Percentiles rank a stretch among this genome's conserved stretches.
These are phyloP conservation scores for Orientallactaga sibirica DNA, from an alignment of 2,797 vertebrate species.

Conservation along the genomic window DNA sequence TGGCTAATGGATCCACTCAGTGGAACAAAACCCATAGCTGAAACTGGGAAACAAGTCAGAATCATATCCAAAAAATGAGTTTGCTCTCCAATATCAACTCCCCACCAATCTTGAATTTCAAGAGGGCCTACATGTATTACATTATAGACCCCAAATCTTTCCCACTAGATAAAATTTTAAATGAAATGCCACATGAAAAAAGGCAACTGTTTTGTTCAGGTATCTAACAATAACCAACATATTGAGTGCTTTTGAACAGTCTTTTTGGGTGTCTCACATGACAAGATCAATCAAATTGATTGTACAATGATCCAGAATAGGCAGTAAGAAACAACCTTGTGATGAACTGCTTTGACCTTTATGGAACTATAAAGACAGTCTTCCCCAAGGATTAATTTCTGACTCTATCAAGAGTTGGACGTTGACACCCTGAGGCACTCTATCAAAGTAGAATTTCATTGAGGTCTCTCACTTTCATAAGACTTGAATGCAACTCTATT, in stretches of 20 bases:
- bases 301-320: conserved; percentile 48
- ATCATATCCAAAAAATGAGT: too few relatives aligned
- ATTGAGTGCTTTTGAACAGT: background rate
- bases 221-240: background rate
- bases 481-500: conserved; percentile 14
- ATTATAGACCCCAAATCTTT: background rate
- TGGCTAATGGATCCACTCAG: too few relatives aligned
- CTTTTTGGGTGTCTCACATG: conserved; percentile 40
- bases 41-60: too few relatives aligned
- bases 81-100: too few relatives aligned
- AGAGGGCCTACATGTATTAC: background rate
- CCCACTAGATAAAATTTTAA: background rate
- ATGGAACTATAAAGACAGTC: conserved; percentile 63
- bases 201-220: background rate
- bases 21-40: too few relatives aligned
- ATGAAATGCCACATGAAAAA: background rate
- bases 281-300: conserved; percentile 72
- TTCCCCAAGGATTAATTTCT: conserved; percentile 67
- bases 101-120: too few relatives aligned
- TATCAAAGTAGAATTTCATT: conserved; percentile 66
- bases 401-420: conserved; percentile 44
- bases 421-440: background rate
- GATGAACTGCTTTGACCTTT: conserved; percentile 70
- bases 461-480: conserved; percentile 54
- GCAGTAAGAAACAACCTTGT: conserved; percentile 62